phyloP scores from a whole-genome alignment of 1,140 invertebrate species.

The Drosophila ananassae region DNA sequence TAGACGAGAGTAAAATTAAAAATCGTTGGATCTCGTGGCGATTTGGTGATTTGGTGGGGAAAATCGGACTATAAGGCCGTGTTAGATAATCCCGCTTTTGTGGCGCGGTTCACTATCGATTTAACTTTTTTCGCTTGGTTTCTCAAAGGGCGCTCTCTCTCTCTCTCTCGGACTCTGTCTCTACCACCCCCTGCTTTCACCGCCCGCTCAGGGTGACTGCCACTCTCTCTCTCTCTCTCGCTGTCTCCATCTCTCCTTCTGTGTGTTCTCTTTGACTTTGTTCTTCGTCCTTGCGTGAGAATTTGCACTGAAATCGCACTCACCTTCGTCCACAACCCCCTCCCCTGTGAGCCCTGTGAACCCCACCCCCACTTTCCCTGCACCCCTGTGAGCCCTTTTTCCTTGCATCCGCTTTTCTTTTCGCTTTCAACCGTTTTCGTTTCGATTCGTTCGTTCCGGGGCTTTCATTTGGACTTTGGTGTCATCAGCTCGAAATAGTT shows the following conservation, averaged over 20 bases:
- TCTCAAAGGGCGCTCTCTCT: slow-evolving; percentile 39
- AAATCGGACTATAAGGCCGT: slow-evolving; percentile 20
- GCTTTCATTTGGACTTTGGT: slow-evolving; percentile 61
- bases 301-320: slow-evolving; percentile 65
- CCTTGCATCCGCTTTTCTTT: slow-evolving; percentile 58
- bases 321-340: slow-evolving; percentile 17
- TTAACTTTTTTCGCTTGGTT: slow-evolving; percentile 64
- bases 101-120: slow-evolving; percentile 67
- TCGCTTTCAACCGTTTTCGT: slow-evolving; percentile 57
- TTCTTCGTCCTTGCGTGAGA: slow-evolving; percentile 72
- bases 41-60: slow-evolving; percentile 4
- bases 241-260: slow-evolving; percentile 8
- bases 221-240: background rate
- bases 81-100: slow-evolving; percentile 70
- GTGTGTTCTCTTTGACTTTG: slow-evolving; percentile 59
- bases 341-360: slow-evolving; percentile 7
- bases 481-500: slow-evolving; percentile 66
- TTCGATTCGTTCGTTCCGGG: slow-evolving; percentile 38
- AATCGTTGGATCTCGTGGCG: background rate
- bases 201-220: slow-evolving; percentile 11
- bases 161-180: slow-evolving; percentile 8
- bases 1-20: background rate
- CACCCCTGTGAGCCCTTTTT: slow-evolving; percentile 40
- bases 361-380: background rate
- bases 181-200: slow-evolving; percentile 8